A percentile compares a stretch with the other conserved stretches of the same genome.
These are phyloP conservation scores for Xyrauchen texanus DNA, from an alignment of 2,113 vertebrate genomes.

Conservation along the genomic window DNA sequence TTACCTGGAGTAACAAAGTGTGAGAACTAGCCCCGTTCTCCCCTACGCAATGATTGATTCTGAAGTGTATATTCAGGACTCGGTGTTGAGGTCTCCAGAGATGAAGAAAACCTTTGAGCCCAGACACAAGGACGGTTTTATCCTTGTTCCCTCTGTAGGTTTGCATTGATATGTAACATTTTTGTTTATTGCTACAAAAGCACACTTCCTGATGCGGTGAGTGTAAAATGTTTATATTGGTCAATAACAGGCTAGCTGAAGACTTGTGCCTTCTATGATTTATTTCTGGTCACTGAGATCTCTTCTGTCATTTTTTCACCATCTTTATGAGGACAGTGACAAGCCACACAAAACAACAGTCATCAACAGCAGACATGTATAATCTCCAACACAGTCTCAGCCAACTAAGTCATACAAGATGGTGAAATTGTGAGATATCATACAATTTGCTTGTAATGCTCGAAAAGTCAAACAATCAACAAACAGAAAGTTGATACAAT, in stretches of 20 bases:
- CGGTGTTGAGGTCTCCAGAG: constrained; percentile 62
- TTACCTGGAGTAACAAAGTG: too few relatives aligned
- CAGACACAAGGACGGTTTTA: constrained; percentile 51
- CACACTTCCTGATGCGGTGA: constrained; percentile 61
- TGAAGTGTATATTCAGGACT: constrained; percentile 65
- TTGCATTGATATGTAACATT: constrained; percentile 70
- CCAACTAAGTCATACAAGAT: too few relatives aligned
- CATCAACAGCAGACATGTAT: too few relatives aligned
- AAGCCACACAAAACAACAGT: too few relatives aligned
- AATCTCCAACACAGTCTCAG: too few relatives aligned
- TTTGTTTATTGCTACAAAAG: constrained; percentile 69
- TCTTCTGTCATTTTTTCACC: constrained; percentile 50
- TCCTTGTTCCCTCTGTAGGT: constrained; percentile 50
- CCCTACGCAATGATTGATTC: constrained; percentile 59
- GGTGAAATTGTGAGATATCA: too few relatives aligned
- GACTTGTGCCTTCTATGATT: constrained; percentile 58
- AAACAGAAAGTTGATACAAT: too few relatives aligned
- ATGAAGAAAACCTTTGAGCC: constrained; percentile 55
- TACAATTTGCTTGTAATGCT: too few relatives aligned
- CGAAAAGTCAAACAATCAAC: too few relatives aligned
- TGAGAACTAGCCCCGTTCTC: too few relatives aligned
- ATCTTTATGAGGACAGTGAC: constrained; percentile 50
- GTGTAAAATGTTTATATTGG: constrained; percentile 66
- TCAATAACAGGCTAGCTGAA: constrained; percentile 64
- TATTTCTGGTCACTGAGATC: constrained; percentile 59